Percentiles rank a stretch among this genome's conserved stretches.
phyloP scores from a whole-genome alignment of 2,113 vertebrate species.

The Apodemus speciosus region DNA sequence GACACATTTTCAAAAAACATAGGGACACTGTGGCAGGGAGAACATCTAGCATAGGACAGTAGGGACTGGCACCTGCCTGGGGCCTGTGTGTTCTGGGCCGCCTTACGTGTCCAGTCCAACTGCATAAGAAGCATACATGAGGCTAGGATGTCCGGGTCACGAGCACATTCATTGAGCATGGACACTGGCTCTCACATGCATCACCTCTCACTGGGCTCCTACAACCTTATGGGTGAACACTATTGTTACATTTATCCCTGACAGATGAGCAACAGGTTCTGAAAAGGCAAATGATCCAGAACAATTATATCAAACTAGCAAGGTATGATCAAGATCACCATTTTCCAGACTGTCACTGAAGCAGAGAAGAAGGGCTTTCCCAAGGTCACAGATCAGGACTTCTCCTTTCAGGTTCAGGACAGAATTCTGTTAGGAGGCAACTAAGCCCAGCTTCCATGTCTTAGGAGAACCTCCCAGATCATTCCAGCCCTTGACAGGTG shows the following conservation, averaged over 20 bases:
- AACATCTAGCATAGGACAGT: neutral
- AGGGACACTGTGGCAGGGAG: neutral
- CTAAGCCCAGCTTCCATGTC: neutral
- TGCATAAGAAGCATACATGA: neutral
- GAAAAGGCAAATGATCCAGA: conserved; percentile 34
- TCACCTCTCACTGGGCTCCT: neutral
- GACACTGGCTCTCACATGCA: neutral
- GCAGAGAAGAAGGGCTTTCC: conserved; percentile 40
- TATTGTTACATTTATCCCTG: neutral
- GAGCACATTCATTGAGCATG: neutral
- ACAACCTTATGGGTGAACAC: neutral
- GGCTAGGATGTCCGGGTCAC: neutral
- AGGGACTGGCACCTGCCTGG: neutral
- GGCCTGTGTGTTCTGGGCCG: neutral
- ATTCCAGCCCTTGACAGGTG: neutral
- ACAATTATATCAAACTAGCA: neutral
- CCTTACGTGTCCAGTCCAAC: neutral
- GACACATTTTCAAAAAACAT: conserved; percentile 52
- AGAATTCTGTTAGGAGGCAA: neutral
- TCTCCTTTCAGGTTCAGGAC: neutral
- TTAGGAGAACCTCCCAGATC: neutral
- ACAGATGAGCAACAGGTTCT: conserved; percentile 4
- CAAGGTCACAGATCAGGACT: conserved; percentile 53
- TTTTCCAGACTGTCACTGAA: conserved; percentile 37
- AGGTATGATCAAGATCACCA: neutral